Conservation (phyloP, 2,797 vertebrate species). For the Macroramphosus scolopax region DNA sequence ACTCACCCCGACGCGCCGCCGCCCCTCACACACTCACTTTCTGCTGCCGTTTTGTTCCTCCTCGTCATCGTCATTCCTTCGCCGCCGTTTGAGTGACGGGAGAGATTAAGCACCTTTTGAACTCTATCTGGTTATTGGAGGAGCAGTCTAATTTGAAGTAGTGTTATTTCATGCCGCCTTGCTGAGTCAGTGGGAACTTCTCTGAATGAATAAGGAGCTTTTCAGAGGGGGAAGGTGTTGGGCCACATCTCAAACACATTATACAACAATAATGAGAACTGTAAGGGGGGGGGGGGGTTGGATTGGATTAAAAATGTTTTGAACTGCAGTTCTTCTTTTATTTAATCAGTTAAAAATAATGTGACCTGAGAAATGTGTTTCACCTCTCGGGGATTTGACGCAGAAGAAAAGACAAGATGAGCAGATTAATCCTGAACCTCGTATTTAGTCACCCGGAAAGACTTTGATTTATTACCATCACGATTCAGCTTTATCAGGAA, state of each 20-base stretch:
- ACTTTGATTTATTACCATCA: too few relatives aligned
- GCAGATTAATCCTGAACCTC: too few relatives aligned
- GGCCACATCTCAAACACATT: slow-evolving; percentile 65
- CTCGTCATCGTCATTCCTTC: slow-evolving; percentile 42
- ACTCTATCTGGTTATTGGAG: slow-evolving; percentile 73
- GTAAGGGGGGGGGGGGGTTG: slow-evolving; percentile 39
- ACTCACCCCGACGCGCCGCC: slow-evolving; percentile 20
- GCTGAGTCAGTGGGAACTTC: slow-evolving; percentile 77
- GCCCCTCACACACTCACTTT: slow-evolving; percentile 34
- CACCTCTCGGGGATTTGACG: too few relatives aligned
- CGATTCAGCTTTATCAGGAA: too few relatives aligned
- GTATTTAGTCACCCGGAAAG: too few relatives aligned
- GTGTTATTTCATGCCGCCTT: slow-evolving; percentile 70
- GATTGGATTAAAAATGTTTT: slow-evolving; percentile 66
- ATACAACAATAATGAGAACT: slow-evolving; percentile 73
- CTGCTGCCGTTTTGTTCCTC: slow-evolving; percentile 56
- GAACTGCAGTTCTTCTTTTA: slow-evolving; percentile 52
- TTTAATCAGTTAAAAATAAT: slow-evolving; percentile 64
- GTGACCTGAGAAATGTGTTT: slow-evolving; percentile 44
- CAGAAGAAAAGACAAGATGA: too few relatives aligned
- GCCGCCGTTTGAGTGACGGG: slow-evolving; percentile 67
- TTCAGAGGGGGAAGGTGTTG: slow-evolving; percentile 51
- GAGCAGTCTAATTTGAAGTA: slow-evolving; percentile 73
- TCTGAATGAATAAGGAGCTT: slow-evolving; percentile 74
- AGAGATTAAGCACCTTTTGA: slow-evolving; percentile 76